Base-by-base conservation (phyloP, 37 sponge, comb jelly and placozoan species). In the Spongilla lacustris region DNA sequence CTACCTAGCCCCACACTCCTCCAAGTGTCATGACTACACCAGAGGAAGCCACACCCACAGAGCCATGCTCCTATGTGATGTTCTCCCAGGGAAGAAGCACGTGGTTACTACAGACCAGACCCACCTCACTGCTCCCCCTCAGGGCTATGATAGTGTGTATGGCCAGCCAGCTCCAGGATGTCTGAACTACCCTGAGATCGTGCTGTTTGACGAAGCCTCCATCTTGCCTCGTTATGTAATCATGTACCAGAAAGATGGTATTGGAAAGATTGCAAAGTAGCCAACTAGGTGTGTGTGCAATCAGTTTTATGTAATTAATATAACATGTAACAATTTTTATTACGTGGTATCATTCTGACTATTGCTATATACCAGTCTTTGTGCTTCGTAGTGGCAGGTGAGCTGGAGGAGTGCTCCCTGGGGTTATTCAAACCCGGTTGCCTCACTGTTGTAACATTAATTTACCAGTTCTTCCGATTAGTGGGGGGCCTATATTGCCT, bases 1-100 rank as follows among this genome's bases (percentile, higher is more conserved):
- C 49, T 95, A 95, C 78, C 46, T 95, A 22, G 92, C 96, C 10
- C 90, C 88, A 26, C 90, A 95, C 68, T 90, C 93, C 10, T 92
- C 92, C 28, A 92, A 92, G 41, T 92, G 90, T 49, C 96, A 95
- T 36, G 89, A 92, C 72, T 95, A 95, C 76, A 95, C 96, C 13
- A 82, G 77, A 29, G 96, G 96, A 24, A 8, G 9, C 26, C 32
- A 67, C 19, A 74, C 41, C 30, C 83, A 89, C 71, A 49, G 96
- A 37, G 90, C 91, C 19, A 89, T 95, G 88, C 50, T 95, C 32
- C 73, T 87, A 19, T 85, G 80, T 38, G 85, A 92, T 36, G 90
- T 92, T 67, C 88, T 74, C 21, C 90, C 87, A 8, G 96, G 96
- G 1, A 85, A 50, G 22, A 89, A 89, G 36, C 75, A 87, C 70